Conservation (phyloP, 2,888 invertebrate species). For the Hydriomena furcata region DNA sequence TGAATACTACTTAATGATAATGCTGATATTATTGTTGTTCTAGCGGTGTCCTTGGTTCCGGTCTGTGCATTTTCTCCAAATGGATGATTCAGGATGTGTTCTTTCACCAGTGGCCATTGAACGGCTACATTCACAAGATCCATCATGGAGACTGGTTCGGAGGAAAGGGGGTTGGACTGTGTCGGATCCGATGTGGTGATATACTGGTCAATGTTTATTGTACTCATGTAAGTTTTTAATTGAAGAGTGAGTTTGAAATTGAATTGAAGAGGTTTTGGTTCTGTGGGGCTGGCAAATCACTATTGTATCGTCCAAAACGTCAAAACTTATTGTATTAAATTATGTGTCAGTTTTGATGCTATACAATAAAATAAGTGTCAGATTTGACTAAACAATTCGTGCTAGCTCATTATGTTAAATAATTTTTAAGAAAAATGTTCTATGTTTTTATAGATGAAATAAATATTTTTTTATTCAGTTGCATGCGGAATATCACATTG, state of each 20-base stretch:
- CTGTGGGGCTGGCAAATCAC: too few relatives aligned
- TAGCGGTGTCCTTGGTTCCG: conserved; percentile 95
- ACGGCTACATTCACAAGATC: conserved; percentile 97
- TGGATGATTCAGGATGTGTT: conserved; percentile 93
- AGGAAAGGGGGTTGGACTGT: conserved; percentile 96
- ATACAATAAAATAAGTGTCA: too few relatives aligned
- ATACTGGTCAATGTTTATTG: conserved; percentile 93
- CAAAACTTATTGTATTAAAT: too few relatives aligned
- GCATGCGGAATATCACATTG: conserved; percentile 95
- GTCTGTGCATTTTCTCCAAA: conserved; percentile 93
- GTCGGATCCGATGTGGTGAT: conserved; percentile 87
- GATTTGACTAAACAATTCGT: too few relatives aligned
- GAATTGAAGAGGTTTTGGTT: too few relatives aligned
- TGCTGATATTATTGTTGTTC: conserved; percentile 38
- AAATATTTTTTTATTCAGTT: conserved; percentile 82
- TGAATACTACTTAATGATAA: too few relatives aligned
- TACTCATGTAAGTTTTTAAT: conserved; percentile 90
- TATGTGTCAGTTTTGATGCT: too few relatives aligned
- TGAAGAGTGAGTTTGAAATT: too few relatives aligned
- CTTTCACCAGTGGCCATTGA: conserved; percentile 97
- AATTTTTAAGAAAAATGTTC: too few relatives aligned
- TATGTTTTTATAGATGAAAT: too few relatives aligned
- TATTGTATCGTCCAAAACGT: too few relatives aligned
- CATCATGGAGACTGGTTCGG: conserved; percentile 99
- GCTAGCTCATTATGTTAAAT: too few relatives aligned